These are phyloP conservation scores for Trypoxylon attenuatum DNA, from an alignment of 2,888 invertebrate species.

Conservation along the genomic window DNA sequence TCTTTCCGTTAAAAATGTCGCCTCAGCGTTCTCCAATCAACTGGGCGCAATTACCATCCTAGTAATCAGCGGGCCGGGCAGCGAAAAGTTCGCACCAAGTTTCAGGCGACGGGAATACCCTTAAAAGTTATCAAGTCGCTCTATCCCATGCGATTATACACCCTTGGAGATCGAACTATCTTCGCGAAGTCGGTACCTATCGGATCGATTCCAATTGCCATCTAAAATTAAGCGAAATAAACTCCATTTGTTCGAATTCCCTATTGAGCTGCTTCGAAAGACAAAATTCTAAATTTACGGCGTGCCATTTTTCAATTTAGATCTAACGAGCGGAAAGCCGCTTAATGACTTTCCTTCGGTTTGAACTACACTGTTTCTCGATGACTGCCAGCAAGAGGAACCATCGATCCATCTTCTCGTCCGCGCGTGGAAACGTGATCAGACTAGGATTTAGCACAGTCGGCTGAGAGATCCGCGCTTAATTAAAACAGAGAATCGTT, in stretches of 20 bases:
- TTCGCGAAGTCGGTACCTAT: neutral
- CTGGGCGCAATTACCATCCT: constrained; percentile 30
- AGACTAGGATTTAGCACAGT: constrained; percentile 5
- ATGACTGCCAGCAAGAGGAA: neutral
- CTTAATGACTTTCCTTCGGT: constrained; percentile 13
- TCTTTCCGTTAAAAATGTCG: constrained; percentile 31
- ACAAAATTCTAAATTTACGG: constrained; percentile 10
- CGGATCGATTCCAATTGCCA: neutral
- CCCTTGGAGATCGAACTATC: no score
- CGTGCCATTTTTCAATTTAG: constrained; percentile 11
- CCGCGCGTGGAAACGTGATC: constrained; percentile 14
- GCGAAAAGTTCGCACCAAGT: constrained; percentile 25
- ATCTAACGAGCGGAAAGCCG: constrained; percentile 8
- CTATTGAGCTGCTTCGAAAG: neutral
- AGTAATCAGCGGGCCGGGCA: constrained; percentile 34
- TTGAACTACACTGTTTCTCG: neutral
- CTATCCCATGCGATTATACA: neutral
- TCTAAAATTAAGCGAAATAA: neutral
- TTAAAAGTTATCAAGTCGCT: neutral
- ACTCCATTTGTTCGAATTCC: neutral
- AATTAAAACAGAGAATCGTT: constrained; percentile 35
- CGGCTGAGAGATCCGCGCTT: constrained; percentile 13
- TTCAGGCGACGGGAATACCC: constrained; percentile 3
- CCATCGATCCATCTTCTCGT: constrained; percentile 22
- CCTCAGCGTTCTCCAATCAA: constrained; percentile 34